Evolutionary conservation across 2,113 vertebrate genomes (phyloP), one percentile per base, ranked within the genome.

Genomic region (Opisthocomus hoazin): DNA sequence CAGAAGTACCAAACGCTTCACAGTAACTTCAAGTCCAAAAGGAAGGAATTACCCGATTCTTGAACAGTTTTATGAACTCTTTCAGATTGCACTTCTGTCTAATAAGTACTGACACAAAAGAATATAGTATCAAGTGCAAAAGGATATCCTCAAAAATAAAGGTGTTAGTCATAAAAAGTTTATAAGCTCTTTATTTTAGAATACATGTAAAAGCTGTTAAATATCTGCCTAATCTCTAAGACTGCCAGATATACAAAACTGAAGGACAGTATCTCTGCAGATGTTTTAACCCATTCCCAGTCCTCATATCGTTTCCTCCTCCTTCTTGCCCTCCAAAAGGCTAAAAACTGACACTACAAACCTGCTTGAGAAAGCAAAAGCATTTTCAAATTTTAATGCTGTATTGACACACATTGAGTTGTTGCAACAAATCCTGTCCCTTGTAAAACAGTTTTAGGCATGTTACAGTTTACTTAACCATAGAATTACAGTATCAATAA

Each of bases 321-420:
- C 39, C 43, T 29, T 43, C 57, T 32, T 29, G 27, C 29, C 43
- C 50, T 30, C 48, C 26, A 51, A 51, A 17, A 66, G 36, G 21
- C 37, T 78, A 64, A 56, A 58, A 81, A 15, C 10, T 36, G 50
- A 76, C n/a, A 24, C 57, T 68, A 26, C 60, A 56, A 76, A 53
- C 22, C 37, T 45, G 17, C 34, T 43, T 51, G 5, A 39, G 23
- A 57, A 81, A 57, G 27, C 27, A 73, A n/a, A 70, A 82, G n/a
- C 32, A 21, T 17, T 37, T 71, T 71, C 12, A 34, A 39, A 27
- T 46, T 1, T 43, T 45, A 74, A 61, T 30, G 23, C 18, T 37
- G 2, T 18, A 34, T 1, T 10, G 22, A n/a, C 1, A 10, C 12
- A 48, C 9, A 1, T 0, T 4, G 27, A 48, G 34, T 3, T 46